Percentiles rank a stretch among this genome's conserved stretches.
Evolutionary conservation across 2,797 vertebrate species (phyloP).

Genomic region (Lutjanus argentimaculatus): DNA sequence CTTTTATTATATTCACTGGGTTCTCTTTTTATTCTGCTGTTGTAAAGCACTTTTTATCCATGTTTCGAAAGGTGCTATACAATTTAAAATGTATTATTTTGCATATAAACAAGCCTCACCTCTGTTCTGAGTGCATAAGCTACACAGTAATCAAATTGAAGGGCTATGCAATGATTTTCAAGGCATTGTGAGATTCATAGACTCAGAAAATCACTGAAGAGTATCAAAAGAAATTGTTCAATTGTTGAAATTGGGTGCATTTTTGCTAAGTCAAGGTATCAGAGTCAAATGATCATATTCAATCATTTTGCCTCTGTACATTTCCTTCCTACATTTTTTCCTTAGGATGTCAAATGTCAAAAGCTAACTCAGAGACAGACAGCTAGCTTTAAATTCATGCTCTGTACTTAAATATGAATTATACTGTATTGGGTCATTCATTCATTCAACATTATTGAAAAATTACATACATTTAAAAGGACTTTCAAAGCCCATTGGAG

Average conservation of each 20-base stretch:
- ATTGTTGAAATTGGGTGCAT: not conserved
- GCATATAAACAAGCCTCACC: not conserved
- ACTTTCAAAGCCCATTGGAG: conserved; percentile 1
- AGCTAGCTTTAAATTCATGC: not conserved
- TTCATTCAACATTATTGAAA: not conserved
- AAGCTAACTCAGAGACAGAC: not conserved
- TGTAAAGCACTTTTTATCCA: too few relatives aligned
- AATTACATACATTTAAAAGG: not conserved
- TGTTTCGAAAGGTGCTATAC: too few relatives aligned
- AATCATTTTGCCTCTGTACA: too few relatives aligned
- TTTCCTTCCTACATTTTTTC: not conserved
- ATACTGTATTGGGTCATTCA: not conserved
- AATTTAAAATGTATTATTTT: too few relatives aligned
- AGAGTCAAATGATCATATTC: not conserved
- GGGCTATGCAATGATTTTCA: not conserved
- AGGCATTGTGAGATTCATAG: not conserved
- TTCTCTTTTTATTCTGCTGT: too few relatives aligned
- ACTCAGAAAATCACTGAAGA: not conserved
- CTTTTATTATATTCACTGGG: too few relatives aligned
- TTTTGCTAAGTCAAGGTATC: not conserved
- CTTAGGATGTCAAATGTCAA: not conserved
- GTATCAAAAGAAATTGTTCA: not conserved
- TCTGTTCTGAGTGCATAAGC: not conserved
- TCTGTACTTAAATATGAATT: conserved; percentile 16
- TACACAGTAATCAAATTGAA: not conserved